Conservation (phyloP, 2,113 vertebrate species). For the Hippocampus mohnikei region DNA sequence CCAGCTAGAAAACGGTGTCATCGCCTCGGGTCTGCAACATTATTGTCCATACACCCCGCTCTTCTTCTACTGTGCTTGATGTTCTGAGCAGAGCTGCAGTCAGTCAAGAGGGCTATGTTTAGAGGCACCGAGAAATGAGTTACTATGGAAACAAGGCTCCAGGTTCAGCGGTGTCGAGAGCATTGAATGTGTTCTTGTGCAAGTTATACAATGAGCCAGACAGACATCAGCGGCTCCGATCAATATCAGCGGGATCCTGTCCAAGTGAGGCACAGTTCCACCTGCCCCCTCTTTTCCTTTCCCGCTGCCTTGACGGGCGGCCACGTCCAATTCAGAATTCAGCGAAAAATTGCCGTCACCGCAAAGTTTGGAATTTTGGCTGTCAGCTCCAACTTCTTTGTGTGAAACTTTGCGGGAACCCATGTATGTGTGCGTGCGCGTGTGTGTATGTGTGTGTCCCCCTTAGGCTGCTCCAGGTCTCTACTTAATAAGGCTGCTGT, state of each 20-base stretch:
- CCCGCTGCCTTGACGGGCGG: constrained; percentile 33
- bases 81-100: constrained; percentile 59
- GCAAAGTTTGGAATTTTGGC: constrained; percentile 29
- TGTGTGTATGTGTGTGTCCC: constrained; percentile 59
- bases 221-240: constrained; percentile 63
- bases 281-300: constrained; percentile 9
- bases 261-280: constrained; percentile 28
- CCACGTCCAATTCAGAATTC: constrained; percentile 33
- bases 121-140: constrained; percentile 61
- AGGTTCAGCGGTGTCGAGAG: constrained; percentile 67
- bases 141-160: constrained; percentile 75
- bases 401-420: constrained; percentile 43
- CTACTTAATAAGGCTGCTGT: constrained; percentile 72
- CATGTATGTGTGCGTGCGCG: constrained; percentile 33
- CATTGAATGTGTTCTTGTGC: constrained; percentile 66
- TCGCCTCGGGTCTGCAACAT: constrained; percentile 47
- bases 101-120: constrained; percentile 62
- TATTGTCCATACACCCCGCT: constrained; percentile 49
- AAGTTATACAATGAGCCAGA: constrained; percentile 67
- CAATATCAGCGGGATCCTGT: constrained; percentile 51
- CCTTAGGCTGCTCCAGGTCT: constrained; percentile 66
- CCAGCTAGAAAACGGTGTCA: constrained; percentile 39
- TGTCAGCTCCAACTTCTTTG: constrained; percentile 10
- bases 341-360: constrained; percentile 28
- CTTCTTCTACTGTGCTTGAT: constrained; percentile 61